phyloP scores from a whole-genome alignment of 2,113 vertebrate species.

The Sterrhoptilus dennistouni region DNA sequence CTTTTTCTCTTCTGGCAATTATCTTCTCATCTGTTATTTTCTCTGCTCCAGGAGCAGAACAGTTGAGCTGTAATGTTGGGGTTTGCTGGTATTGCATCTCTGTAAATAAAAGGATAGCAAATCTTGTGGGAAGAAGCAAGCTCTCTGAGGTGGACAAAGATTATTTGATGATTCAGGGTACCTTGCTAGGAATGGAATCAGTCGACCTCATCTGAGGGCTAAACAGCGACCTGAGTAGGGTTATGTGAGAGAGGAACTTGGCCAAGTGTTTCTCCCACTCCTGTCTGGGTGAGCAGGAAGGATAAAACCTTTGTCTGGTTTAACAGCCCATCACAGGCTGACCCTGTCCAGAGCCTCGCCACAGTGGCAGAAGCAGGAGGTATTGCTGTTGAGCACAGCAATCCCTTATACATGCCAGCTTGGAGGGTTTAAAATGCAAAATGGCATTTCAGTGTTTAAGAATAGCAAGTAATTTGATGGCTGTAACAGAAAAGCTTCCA shows the following conservation, averaged over 20 bases:
- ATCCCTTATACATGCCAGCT: background rate
- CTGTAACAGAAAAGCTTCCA: constrained; percentile 48
- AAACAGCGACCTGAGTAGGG: background rate
- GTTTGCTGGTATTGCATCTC: background rate
- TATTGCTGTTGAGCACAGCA: background rate
- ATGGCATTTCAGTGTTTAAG: constrained; percentile 60
- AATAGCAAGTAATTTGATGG: constrained; percentile 58
- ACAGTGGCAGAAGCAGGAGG: background rate
- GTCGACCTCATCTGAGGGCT: background rate
- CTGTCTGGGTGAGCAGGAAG: background rate
- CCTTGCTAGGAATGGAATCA: background rate
- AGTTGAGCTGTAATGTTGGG: background rate
- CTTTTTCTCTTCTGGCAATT: background rate
- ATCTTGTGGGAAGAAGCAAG: background rate
- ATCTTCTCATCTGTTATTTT: background rate
- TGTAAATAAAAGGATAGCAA: background rate
- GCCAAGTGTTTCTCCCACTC: background rate
- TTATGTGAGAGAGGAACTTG: background rate
- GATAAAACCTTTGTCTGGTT: background rate
- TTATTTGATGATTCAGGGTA: background rate
- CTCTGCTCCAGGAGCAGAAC: background rate
- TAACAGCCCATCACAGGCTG: background rate
- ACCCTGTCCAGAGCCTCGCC: background rate
- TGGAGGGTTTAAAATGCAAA: constrained; percentile 38
- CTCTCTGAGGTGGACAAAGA: background rate